A percentile compares a stretch with the other conserved stretches of the same genome.
phyloP scores from a whole-genome alignment of 2,888 invertebrate genomes.

The Polyommatus iphigenia region DNA sequence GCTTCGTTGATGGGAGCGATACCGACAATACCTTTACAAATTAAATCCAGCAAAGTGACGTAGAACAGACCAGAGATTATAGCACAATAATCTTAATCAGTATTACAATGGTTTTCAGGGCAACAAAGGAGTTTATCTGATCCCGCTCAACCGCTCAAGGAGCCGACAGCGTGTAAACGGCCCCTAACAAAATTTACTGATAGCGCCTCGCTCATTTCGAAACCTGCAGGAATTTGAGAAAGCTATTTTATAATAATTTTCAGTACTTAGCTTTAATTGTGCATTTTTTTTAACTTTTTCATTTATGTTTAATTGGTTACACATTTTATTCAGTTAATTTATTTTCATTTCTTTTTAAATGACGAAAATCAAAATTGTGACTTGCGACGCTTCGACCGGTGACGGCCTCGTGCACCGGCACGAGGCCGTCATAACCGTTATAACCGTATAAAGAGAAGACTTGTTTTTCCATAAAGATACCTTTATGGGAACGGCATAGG shows the following conservation, averaged over 20 bases:
- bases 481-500: no score
- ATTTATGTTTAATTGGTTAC: background rate
- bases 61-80: slow-evolving; percentile 14
- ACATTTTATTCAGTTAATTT: no score
- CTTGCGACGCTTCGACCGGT: background rate
- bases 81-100: slow-evolving; percentile 9
- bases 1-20: background rate
- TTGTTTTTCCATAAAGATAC: no score
- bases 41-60: slow-evolving; percentile 16
- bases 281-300: background rate
- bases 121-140: slow-evolving; percentile 13
- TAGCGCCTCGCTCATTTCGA: background rate
- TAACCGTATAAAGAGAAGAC: background rate
- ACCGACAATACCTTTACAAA: background rate
- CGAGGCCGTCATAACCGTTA: no score
- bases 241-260: background rate
- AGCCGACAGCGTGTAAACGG: background rate
- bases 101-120: slow-evolving; percentile 4
- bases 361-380: background rate
- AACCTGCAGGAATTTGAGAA: background rate
- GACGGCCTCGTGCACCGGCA: background rate
- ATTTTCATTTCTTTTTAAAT: background rate
- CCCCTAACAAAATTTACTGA: background rate
- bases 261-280: no score
- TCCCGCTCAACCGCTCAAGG: slow-evolving; percentile 4